phyloP scores from a whole-genome alignment of 2,888 invertebrate species.

The Pardosa pseudoannulata region DNA sequence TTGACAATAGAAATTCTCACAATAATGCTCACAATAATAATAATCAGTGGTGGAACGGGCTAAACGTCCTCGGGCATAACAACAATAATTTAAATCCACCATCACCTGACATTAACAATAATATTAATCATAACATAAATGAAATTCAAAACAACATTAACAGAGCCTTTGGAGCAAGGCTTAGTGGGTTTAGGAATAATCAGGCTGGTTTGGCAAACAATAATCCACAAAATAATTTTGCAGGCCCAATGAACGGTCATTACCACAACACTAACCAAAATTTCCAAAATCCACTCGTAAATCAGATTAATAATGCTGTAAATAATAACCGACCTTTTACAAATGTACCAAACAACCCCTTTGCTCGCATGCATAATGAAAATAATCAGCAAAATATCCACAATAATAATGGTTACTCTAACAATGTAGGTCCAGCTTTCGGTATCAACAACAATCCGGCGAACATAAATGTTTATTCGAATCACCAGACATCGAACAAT shows the following conservation, averaged over 20 bases:
- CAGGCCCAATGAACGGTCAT: background rate
- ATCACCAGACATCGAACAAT: conserved; percentile 19
- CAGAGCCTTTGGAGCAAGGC: conserved; percentile 42
- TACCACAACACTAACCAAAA: conserved; percentile 13
- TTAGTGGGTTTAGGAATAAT: conserved; percentile 24
- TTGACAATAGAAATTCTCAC: background rate
- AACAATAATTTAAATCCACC: conserved; percentile 19
- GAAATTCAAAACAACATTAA: conserved; percentile 51
- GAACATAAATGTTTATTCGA: background rate
- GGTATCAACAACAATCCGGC: background rate
- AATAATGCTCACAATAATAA: conserved; percentile 35
- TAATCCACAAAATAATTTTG: background rate
- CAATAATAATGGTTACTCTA: conserved; percentile 1
- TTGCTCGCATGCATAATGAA: conserved; percentile 7
- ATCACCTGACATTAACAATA: background rate
- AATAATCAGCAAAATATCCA: conserved; percentile 5
- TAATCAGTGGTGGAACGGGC: conserved; percentile 60
- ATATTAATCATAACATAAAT: conserved; percentile 42
- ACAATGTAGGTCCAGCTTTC: background rate
- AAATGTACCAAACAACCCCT: background rate
- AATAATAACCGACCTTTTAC: background rate
- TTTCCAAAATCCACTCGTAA: conserved; percentile 16
- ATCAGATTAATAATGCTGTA: background rate
- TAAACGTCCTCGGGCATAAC: conserved; percentile 36
- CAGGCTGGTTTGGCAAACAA: background rate